Base-by-base conservation (phyloP, 1,140 invertebrate genomes). In the Calliphora vicina region DNA sequence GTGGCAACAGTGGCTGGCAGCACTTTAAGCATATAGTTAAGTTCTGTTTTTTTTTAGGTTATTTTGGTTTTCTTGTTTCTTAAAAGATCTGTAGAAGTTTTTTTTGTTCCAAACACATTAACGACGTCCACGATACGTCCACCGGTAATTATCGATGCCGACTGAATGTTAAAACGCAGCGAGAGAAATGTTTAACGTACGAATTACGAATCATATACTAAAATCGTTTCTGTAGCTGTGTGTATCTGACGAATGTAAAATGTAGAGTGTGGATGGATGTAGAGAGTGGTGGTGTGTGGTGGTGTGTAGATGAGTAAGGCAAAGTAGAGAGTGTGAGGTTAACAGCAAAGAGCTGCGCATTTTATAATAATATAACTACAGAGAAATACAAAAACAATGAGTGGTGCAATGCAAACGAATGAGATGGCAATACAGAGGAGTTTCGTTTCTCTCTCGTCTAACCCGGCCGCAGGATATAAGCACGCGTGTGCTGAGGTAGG, bases 81-180 rank as follows among this genome's bases (percentile, higher is more conserved):
- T 67, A 23, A 35, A 35, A 23, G 61, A 20, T 35, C 35, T 35
- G 35, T 35, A 2, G 6, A 35, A 35, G 35, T 67, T 67, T 67
- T 83, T 50, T 80, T 78, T 76, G 26, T 43, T 71, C 17, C 35
- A 83, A 78, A 67, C 78, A 50, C 76, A 67, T 42, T 50, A 83
- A 67, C 82, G 67, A 61, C 67, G 29, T 83, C 29, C 87, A 87
- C 87, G 88, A 87, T 89, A 90, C 86, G 88, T 88, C 88, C 88
- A 89, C 86, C 88, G 87, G 87, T 90, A 90, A 90, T 90, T 90
- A 90, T 89, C 86, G 86, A 88, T 89, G 86, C 85, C 86, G 88
- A 89, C 87, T 89, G 88, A 89, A 89, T 89, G 88, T 87, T 88
- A 87, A 89, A 89, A 89, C 86, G 88, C 86, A 88, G 86, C 88